Evolutionary conservation across 2,888 invertebrate genomes (phyloP).

Genomic region (Chrysotoxum bicinctum): DNA sequence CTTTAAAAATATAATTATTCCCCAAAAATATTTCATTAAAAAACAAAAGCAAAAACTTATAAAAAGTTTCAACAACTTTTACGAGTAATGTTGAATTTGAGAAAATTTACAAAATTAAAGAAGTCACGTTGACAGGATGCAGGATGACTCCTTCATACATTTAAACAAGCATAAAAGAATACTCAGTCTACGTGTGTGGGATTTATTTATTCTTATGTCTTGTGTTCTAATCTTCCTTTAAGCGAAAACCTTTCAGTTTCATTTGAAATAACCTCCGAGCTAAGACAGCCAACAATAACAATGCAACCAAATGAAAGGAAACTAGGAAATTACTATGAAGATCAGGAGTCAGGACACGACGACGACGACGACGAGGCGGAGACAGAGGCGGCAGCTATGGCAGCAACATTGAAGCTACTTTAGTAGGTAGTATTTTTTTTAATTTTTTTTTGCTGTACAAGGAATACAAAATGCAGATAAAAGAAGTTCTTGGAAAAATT

Average conservation of each 20-base stretch:
- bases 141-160: not conserved
- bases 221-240: constrained; percentile 9
- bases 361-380: constrained; percentile 22
- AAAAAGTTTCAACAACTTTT: constrained; percentile 31
- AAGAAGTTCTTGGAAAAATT: constrained; percentile 19
- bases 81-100: constrained; percentile 17
- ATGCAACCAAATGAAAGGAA: not conserved
- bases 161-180: not conserved
- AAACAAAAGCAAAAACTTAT: not conserved
- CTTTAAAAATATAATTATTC: not conserved
- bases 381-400: too few relatives aligned
- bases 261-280: not conserved
- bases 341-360: not conserved
- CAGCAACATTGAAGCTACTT: constrained; percentile 32
- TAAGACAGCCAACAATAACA: not conserved
- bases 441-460: not conserved
- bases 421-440: constrained; percentile 1
- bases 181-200: not conserved
- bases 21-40: not conserved
- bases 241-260: constrained; percentile 34
- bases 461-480: constrained; percentile 18
- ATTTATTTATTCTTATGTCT: constrained; percentile 2
- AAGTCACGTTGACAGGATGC: not conserved
- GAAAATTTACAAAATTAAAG: constrained; percentile 18
- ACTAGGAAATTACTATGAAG: constrained; percentile 56